Evolutionary conservation across 1,140 invertebrate genomes (phyloP).

Genomic region (Procambarus virginalis): DNA sequence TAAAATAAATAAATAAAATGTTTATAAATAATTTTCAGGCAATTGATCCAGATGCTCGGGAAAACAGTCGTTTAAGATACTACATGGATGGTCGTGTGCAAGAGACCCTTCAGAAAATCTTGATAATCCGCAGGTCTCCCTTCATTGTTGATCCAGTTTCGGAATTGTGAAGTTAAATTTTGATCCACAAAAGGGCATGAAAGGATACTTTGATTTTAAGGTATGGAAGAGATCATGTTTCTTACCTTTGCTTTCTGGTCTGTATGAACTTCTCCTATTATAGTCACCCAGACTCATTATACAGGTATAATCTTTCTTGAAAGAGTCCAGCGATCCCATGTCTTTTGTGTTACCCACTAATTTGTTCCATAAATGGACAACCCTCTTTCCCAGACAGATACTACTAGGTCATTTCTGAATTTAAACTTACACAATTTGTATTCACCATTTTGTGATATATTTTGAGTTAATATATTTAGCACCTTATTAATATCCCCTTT

Average conservation of each 20-base stretch:
- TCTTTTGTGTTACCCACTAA: too few species aligned
- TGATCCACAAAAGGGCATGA: conserved; percentile 96
- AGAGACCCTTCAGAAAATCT: conserved; percentile 90
- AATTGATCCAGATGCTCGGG: conserved; percentile 85
- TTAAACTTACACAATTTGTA: too few species aligned
- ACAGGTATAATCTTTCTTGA: not conserved
- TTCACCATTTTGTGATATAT: too few species aligned
- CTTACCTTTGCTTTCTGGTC: not conserved
- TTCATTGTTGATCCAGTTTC: conserved; percentile 88
- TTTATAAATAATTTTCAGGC: conserved; percentile 77
- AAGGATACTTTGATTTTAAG: conserved; percentile 96
- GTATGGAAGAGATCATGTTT: conserved; percentile 74
- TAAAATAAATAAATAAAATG: not conserved
- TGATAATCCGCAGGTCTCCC: conserved; percentile 85
- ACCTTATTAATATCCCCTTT: too few species aligned
- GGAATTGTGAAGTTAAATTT: conserved; percentile 92
- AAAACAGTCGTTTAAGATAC: conserved; percentile 86
- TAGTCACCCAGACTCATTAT: not conserved
- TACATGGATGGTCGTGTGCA: conserved; percentile 84
- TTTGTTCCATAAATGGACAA: too few species aligned
- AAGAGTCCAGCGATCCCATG: too few species aligned
- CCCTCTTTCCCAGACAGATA: too few species aligned
- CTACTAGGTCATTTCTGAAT: too few species aligned
- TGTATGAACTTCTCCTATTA: conserved; percentile 62
- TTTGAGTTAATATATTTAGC: too few species aligned